Conservation (phyloP, 1,140 invertebrate species). For the Megalopta genalis region DNA sequence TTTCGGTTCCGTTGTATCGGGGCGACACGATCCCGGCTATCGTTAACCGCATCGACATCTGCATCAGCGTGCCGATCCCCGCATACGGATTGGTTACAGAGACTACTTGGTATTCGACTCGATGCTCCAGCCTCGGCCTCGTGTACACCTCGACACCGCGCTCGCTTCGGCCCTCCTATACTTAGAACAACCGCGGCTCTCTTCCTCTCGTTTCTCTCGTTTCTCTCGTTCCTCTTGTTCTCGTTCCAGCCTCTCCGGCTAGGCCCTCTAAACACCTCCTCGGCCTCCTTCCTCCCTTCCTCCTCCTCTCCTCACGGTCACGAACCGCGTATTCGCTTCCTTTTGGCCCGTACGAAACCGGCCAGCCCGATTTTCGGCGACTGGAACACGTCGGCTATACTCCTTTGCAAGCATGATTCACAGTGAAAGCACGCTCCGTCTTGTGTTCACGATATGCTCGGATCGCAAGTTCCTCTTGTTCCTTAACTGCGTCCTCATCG, state of each 20-base stretch:
- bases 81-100: constrained; percentile 24
- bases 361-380: constrained; percentile 5
- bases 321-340: constrained; percentile 9
- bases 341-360: background rate
- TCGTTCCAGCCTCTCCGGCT: background rate
- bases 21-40: constrained; percentile 11
- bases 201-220: background rate
- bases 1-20: background rate
- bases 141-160: constrained; percentile 9
- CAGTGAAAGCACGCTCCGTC: too few species aligned
- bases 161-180: constrained; percentile 35
- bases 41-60: constrained; percentile 44
- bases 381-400: background rate
- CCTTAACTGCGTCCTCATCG: too few species aligned
- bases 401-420: too few species aligned
- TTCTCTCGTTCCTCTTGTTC: constrained; percentile 17
- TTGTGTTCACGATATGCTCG: too few species aligned
- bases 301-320: background rate
- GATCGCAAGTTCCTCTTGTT: too few species aligned
- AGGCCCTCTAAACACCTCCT: background rate
- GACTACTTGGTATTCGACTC: constrained; percentile 37
- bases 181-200: constrained; percentile 36
- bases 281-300: too few species aligned
- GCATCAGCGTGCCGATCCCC: constrained; percentile 17
- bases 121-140: constrained; percentile 31